A percentile compares a stretch with the other conserved stretches of the same genome.
phyloP scores from a whole-genome alignment of 2,888 invertebrate species.

The Stenoptilia bipunctidactyla region DNA sequence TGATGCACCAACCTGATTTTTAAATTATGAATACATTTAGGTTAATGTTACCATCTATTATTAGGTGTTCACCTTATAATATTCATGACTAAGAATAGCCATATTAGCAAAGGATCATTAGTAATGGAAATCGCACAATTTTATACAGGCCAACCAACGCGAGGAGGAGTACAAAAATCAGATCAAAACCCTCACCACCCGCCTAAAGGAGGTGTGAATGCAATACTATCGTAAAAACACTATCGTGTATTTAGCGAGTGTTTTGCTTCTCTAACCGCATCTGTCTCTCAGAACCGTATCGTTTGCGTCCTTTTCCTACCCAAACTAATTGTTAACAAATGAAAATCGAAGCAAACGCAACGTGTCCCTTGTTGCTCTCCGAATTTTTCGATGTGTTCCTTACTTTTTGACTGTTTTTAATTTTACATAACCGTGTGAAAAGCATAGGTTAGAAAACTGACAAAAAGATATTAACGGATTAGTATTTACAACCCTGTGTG shows the following conservation, averaged over 20 bases:
- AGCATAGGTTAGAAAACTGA: too few species aligned
- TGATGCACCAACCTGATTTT: slow-evolving; percentile 10
- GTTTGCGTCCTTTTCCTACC: too few species aligned
- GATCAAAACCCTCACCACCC: slow-evolving; percentile 98
- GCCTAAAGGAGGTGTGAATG: slow-evolving; percentile 96
- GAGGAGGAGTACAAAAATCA: slow-evolving; percentile 99
- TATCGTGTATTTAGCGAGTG: slow-evolving; percentile 39
- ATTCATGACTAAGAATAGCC: too few species aligned
- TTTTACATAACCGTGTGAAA: slow-evolving; percentile 19
- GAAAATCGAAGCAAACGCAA: too few species aligned
- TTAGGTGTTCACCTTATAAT: too few species aligned
- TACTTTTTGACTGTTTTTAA: slow-evolving; percentile 15
- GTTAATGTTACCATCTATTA: too few species aligned
- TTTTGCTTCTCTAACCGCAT: slow-evolving; percentile 62
- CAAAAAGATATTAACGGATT: too few species aligned
- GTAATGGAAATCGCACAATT: slow-evolving; percentile 18
- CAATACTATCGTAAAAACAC: slow-evolving; percentile 24
- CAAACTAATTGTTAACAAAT: too few species aligned
- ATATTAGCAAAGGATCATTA: not conserved
- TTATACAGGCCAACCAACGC: slow-evolving; percentile 94
- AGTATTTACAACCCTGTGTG: slow-evolving; percentile 26
- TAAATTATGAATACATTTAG: too few species aligned
- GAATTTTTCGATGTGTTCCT: slow-evolving; percentile 24
- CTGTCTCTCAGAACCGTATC: slow-evolving; percentile 27
- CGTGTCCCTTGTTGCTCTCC: slow-evolving; percentile 19